These are phyloP conservation scores for Chironex yamaguchii DNA, from an alignment of 30 jellyfish, hydroid and myxozoan species.

Conservation along the genomic window DNA sequence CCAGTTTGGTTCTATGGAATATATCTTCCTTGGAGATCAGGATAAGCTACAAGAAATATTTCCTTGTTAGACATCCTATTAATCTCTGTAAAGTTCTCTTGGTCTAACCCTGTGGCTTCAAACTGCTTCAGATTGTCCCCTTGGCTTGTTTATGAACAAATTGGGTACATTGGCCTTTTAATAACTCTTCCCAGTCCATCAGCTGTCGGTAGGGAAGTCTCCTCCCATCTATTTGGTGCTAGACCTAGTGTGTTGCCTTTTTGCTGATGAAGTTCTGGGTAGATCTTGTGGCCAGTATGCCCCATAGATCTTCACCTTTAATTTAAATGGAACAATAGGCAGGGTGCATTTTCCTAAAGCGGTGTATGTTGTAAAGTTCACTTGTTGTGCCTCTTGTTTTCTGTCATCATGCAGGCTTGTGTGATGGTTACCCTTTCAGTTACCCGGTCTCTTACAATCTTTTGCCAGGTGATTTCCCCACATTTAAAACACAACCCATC, in stretches of 20 bases:
- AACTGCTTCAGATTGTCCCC: conserved; percentile 40
- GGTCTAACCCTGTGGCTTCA: conserved; percentile 44
- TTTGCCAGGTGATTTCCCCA: conserved; percentile 47
- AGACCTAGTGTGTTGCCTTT: not conserved
- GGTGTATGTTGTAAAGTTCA: conserved; percentile 3
- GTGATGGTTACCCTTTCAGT: conserved; percentile 65
- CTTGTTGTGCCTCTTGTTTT: conserved; percentile 7
- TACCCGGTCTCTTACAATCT: conserved; percentile 48
- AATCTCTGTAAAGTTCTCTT: conserved; percentile 29
- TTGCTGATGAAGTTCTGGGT: conserved; percentile 22
- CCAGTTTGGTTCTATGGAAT: conserved; percentile 63
- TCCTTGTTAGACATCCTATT: conserved; percentile 38
- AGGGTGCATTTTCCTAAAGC: conserved; percentile 20
- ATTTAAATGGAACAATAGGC: conserved; percentile 53
- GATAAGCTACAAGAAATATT: conserved; percentile 27
- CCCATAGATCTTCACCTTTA: conserved; percentile 39
- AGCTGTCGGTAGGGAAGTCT: conserved; percentile 11
- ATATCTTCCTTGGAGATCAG: conserved; percentile 22
- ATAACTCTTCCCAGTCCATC: not conserved
- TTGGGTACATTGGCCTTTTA: too few species aligned
- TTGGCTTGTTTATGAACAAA: not conserved
- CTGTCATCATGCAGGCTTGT: conserved; percentile 59
- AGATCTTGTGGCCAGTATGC: conserved; percentile 12
- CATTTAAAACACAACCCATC: conserved; percentile 51
- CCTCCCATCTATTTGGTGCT: conserved; percentile 41